Evolutionary conservation across 2,797 vertebrate species (phyloP).

Genomic region (Pseudochirops cupreus): DNA sequence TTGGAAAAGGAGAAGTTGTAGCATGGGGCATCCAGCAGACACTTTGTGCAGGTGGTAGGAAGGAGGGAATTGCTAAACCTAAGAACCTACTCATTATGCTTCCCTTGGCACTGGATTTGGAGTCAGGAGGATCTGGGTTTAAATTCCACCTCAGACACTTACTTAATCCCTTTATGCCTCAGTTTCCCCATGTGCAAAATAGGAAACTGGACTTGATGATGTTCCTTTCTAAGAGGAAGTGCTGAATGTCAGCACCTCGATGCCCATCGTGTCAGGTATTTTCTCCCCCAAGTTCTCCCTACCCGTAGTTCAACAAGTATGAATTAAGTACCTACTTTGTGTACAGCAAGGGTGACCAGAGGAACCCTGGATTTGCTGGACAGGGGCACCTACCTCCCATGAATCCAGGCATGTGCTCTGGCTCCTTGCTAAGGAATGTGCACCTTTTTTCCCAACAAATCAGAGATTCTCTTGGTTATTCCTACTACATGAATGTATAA

Average conservation of each 20-base stretch:
- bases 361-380: not conserved
- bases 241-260: not conserved
- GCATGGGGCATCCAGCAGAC: not conserved
- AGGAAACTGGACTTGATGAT: not conserved
- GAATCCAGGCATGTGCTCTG: not conserved
- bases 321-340: not conserved
- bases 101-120: not conserved
- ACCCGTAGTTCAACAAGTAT: not conserved
- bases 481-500: not conserved
- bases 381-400: not conserved
- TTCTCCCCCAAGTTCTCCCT: not conserved
- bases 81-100: not conserved
- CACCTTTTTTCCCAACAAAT: not conserved
- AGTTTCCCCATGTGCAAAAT: not conserved
- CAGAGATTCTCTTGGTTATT: not conserved
- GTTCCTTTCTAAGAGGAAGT: not conserved
- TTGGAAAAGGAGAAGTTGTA: not conserved
- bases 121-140: not conserved
- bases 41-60: not conserved
- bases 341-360: not conserved
- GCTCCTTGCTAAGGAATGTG: not conserved
- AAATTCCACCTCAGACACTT: not conserved
- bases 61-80: not conserved
- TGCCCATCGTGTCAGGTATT: not conserved
- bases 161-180: not conserved